Percentiles rank a stretch among this genome's conserved stretches.
phyloP scores from a whole-genome alignment of 2,888 invertebrate species.

The Thymelicus acteon region DNA sequence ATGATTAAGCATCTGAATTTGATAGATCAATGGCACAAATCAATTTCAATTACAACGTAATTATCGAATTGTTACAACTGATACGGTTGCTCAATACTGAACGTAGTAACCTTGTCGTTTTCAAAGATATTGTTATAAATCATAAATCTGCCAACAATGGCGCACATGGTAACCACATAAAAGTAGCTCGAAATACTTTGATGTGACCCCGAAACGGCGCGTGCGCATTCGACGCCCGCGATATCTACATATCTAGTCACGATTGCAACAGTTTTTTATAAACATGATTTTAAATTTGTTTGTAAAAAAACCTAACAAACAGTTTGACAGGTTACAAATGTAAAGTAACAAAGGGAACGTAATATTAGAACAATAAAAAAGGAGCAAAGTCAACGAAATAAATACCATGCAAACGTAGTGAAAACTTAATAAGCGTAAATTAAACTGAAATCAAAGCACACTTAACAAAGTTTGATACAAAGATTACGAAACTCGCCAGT shows the following conservation, averaged over 20 bases:
- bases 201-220: slow-evolving; percentile 70
- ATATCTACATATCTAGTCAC: slow-evolving; percentile 64
- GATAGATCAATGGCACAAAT: slow-evolving; percentile 28
- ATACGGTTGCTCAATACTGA: slow-evolving; percentile 54
- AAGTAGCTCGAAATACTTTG: slow-evolving; percentile 70
- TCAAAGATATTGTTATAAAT: slow-evolving; percentile 69
- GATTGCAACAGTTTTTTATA: slow-evolving; percentile 70
- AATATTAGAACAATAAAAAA: not conserved
- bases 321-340: slow-evolving; percentile 42
- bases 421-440: slow-evolving; percentile 29
- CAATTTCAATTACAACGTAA: slow-evolving; percentile 32
- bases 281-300: slow-evolving; percentile 60
- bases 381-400: not conserved
- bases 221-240: slow-evolving; percentile 67
- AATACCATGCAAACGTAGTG: not conserved
- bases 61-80: slow-evolving; percentile 36
- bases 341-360: not conserved
- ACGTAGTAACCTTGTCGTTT: slow-evolving; percentile 66
- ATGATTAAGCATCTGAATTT: slow-evolving; percentile 14
- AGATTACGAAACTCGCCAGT: slow-evolving; percentile 22
- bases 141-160: slow-evolving; percentile 74
- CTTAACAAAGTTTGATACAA: slow-evolving; percentile 24
- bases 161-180: slow-evolving; percentile 66
- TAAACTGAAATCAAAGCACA: slow-evolving; percentile 30
- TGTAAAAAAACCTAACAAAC: slow-evolving; percentile 40